Percentiles rank a stretch among this genome's conserved stretches.
These are phyloP conservation scores for Electrophaes corylata DNA, from an alignment of 2,888 invertebrate species.

Conservation along the genomic window DNA sequence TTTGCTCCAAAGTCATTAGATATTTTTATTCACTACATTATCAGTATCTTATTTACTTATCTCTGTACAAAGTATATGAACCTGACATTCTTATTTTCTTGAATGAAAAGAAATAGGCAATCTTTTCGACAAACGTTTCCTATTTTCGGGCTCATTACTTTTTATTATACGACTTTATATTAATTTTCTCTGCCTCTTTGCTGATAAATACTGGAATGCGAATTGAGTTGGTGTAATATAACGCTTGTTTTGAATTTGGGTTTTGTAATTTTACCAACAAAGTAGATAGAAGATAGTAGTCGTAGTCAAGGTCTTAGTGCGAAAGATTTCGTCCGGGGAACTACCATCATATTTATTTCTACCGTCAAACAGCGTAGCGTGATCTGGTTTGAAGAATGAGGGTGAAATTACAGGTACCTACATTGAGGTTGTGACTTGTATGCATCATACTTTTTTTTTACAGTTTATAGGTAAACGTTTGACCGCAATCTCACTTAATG, in stretches of 20 bases:
- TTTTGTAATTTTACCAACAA: not conserved
- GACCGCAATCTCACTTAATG: too few species aligned
- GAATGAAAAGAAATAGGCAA: slow-evolving; percentile 19
- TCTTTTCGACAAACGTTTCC: slow-evolving; percentile 19
- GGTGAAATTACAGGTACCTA: too few species aligned
- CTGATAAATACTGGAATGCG: slow-evolving; percentile 18
- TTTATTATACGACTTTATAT: slow-evolving; percentile 20
- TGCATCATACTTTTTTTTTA: too few species aligned
- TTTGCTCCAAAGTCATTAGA: not conserved
- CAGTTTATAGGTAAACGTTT: too few species aligned
- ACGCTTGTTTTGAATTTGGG: slow-evolving; percentile 5
- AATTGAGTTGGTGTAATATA: slow-evolving; percentile 14
- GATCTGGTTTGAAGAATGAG: too few species aligned
- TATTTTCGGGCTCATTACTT: slow-evolving; percentile 24
- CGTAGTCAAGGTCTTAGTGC: too few species aligned
- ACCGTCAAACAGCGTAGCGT: too few species aligned
- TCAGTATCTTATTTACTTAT: not conserved
- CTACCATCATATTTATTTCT: too few species aligned
- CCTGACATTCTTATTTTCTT: slow-evolving; percentile 2
- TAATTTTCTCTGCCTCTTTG: slow-evolving; percentile 19
- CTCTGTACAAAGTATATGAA: not conserved
- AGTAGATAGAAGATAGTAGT: too few species aligned
- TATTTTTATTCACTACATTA: not conserved
- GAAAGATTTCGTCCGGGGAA: too few species aligned
- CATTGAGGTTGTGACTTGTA: too few species aligned